Conservation (phyloP, 2,888 invertebrate genomes). For the Gastrophysa polygoni region DNA sequence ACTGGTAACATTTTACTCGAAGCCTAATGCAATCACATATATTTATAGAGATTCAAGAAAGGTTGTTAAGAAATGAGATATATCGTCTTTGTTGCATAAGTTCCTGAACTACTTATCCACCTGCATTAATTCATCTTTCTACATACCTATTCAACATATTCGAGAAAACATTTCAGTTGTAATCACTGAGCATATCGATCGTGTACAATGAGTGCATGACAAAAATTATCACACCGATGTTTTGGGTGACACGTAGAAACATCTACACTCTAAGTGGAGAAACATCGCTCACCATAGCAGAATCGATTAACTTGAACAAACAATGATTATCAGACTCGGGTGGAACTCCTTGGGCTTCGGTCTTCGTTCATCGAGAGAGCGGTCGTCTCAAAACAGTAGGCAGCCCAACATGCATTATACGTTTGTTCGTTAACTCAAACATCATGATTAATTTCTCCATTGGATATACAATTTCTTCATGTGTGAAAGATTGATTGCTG, state of each 20-base stretch:
- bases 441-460: constrained; percentile 46
- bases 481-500: constrained; percentile 51
- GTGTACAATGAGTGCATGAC: too few relatives aligned
- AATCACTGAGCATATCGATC: too few relatives aligned
- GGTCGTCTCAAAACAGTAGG: constrained; percentile 27
- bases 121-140: not conserved
- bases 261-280: not conserved
- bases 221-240: too few relatives aligned
- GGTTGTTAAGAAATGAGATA: not conserved
- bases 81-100: not conserved
- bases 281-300: not conserved
- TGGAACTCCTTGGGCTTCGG: not conserved
- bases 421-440: constrained; percentile 1
- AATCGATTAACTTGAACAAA: not conserved
- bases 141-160: too few relatives aligned
- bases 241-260: not conserved
- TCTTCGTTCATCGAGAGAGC: not conserved
- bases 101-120: not conserved
- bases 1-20: not conserved
- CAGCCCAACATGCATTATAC: constrained; percentile 23
- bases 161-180: too few relatives aligned
- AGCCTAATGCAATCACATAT: not conserved
- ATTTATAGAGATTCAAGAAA: not conserved
- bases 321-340: not conserved
- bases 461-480: constrained; percentile 48